Evolutionary conservation across 2,113 vertebrate species (phyloP).

Genomic region (Microtus pennsylvanicus): DNA sequence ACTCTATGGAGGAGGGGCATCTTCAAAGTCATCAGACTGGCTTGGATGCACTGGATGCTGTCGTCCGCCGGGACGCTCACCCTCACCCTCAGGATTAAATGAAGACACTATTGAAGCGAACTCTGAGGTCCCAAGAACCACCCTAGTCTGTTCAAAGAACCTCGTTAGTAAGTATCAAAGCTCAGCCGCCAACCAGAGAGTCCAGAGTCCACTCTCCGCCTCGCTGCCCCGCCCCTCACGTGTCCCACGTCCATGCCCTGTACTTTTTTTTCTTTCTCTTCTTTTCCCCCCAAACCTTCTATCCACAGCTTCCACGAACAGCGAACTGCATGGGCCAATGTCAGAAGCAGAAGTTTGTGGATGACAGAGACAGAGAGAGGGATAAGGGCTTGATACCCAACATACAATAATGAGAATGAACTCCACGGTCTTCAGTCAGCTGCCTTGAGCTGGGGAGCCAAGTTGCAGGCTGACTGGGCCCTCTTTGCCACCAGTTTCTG

Average conservation of each 20-base stretch:
- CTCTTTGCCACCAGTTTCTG: accelerated
- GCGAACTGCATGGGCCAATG: not conserved
- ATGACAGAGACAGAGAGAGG: not conserved
- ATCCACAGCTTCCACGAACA: accelerated
- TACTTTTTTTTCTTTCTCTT: not conserved
- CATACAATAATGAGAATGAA: accelerated
- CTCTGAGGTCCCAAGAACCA: not conserved
- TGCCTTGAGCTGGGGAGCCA: not conserved
- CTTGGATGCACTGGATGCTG: accelerated
- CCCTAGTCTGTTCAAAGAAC: not conserved
- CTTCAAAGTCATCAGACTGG: not conserved
- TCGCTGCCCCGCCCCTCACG: not conserved
- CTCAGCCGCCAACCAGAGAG: not conserved
- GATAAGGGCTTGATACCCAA: not conserved
- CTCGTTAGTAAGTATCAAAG: slow-evolving; percentile 32
- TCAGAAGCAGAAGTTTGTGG: not conserved
- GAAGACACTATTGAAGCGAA: not conserved
- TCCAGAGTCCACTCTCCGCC: not conserved
- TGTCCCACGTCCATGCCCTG: not conserved
- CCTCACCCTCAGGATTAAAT: not conserved
- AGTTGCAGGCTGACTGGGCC: not conserved
- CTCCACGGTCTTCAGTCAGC: not conserved
- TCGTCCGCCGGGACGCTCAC: not conserved
- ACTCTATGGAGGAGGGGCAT: too few species aligned
- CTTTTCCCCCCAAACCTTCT: not conserved